phyloP scores from a whole-genome alignment of 1,140 invertebrate species.

The Anoplolepis gracilipes region DNA sequence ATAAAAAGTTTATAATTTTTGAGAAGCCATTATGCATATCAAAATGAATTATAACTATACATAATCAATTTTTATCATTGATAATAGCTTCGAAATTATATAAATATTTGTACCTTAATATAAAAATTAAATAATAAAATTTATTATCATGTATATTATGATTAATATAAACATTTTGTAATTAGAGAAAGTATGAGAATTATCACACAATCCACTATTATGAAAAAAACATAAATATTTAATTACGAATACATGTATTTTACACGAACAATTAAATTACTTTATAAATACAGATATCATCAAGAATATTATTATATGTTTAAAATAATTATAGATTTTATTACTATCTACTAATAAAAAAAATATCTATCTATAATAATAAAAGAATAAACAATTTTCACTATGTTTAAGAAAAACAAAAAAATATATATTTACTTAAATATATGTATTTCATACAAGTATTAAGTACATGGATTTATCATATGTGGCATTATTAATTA shows the following conservation, averaged over 20 bases:
- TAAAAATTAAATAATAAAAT: constrained; percentile 14
- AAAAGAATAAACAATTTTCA: not conserved
- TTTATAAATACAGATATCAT: not conserved
- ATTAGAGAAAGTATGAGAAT: not conserved
- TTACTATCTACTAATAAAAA: not conserved
- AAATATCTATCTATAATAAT: too few species aligned
- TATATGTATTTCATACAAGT: not conserved
- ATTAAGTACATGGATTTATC: not conserved
- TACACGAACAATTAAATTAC: not conserved
- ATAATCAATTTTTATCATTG: not conserved
- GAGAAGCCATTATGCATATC: not conserved
- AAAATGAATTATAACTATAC: not conserved
- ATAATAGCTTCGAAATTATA: not conserved
- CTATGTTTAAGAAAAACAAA: not conserved
- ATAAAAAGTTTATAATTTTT: not conserved
- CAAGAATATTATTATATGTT: not conserved
- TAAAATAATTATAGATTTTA: not conserved
- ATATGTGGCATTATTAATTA: not conserved
- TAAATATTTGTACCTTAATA: not conserved
- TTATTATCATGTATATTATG: not conserved
- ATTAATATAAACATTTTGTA: not conserved
- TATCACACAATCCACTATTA: not conserved
- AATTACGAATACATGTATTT: not conserved
- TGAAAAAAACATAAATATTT: not conserved
- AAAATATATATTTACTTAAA: not conserved